phyloP scores from a whole-genome alignment of 2,113 vertebrate genomes.

The Phaethornis superciliosus region DNA sequence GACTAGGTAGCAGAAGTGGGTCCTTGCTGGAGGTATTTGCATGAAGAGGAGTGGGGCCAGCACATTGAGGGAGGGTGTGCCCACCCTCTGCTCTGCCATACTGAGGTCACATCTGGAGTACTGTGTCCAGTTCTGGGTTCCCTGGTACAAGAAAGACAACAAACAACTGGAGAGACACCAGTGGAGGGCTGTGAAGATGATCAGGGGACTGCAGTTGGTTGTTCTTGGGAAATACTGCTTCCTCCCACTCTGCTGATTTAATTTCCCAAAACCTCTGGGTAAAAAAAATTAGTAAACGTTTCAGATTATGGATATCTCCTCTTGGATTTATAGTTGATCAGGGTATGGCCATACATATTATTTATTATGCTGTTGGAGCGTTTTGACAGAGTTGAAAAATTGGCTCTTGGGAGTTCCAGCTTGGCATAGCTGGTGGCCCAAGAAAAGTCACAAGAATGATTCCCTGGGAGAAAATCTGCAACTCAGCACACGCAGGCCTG shows the following conservation, averaged over 20 bases:
- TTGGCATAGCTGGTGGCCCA: background rate
- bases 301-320: background rate
- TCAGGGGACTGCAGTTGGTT: background rate
- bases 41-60: no score
- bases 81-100: no score
- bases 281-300: background rate
- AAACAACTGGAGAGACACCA: no score
- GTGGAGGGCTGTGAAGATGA: no score
- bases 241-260: background rate
- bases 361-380: background rate
- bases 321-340: background rate
- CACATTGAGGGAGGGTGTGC: no score
- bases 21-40: background rate
- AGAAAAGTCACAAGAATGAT: constrained; percentile 3
- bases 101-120: no score
- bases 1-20: background rate
- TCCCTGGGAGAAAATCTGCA: background rate
- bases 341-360: background rate
- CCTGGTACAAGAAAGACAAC: no score
- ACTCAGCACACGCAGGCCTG: background rate
- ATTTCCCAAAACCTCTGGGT: background rate
- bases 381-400: background rate
- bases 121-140: no score
- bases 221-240: background rate
- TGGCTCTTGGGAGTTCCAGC: background rate